These are phyloP conservation scores for Phalacrocorax brasilianus DNA, from an alignment of 2,113 vertebrate genomes.

Conservation along the genomic window DNA sequence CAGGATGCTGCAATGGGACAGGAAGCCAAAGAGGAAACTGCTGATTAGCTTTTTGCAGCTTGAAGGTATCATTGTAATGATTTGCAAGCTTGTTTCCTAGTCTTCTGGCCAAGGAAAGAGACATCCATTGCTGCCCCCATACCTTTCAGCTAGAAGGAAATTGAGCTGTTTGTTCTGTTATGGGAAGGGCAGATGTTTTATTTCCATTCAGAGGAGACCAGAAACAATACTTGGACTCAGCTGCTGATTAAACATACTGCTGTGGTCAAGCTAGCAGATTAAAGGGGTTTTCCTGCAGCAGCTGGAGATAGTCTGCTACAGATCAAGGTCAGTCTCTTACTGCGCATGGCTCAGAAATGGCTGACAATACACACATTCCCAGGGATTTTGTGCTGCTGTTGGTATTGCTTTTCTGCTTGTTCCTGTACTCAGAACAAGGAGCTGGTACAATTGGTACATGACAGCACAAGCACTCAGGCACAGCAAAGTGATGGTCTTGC, in stretches of 20 bases:
- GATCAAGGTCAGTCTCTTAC: neutral
- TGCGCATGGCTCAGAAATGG: neutral
- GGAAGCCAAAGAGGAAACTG: neutral
- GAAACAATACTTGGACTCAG: neutral
- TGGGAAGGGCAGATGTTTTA: neutral
- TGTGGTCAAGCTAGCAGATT: neutral
- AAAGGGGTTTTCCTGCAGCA: neutral
- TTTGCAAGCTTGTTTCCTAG: neutral
- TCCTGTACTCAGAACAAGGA: neutral
- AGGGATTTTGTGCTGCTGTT: neutral
- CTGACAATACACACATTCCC: neutral
- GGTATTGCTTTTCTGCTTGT: neutral
- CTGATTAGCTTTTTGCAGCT: neutral
- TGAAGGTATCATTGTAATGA: neutral
- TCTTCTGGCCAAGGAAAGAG: neutral
- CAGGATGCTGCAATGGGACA: neutral
- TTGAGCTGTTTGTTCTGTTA: neutral
- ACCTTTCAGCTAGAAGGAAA: neutral
- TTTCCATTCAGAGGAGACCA: neutral
- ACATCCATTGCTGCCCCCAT: neutral
- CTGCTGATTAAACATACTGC: neutral
- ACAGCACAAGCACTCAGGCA: neutral
- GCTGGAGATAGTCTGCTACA: neutral
- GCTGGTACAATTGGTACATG: neutral
- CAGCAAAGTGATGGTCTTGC: neutral